Evolutionary conservation across 2,797 vertebrate species (phyloP), one percentile per base, ranked within the genome.

Genomic region (Labroides dimidiatus): DNA sequence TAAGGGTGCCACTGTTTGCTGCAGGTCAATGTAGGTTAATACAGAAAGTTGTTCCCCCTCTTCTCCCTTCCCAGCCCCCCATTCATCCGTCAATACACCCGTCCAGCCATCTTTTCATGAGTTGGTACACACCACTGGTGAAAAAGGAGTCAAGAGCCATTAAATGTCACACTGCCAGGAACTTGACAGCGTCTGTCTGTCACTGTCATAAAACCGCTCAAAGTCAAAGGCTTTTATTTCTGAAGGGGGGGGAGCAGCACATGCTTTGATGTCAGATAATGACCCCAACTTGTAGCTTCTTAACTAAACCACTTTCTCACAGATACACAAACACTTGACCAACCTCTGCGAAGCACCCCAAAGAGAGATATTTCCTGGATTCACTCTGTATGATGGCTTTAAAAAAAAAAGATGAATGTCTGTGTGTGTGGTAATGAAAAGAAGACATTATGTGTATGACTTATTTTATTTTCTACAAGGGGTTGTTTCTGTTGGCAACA

Each of bases 201-300:
- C 64, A 86, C 80, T 77, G 50, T 82, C 69, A 64, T 91, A 90
- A 93, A 93, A 83, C 65, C 59, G 52, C 71, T 81, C 57, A 61
- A 86, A 86, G 64, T 82, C 54, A 67, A 37, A 53, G 24, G 27
- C 20, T 20, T 43, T 57, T 56, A 54, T 2, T 39, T 27, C 27
- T 27, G 27, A 27, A 6, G 27, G 27, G 75, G 41, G 55, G 62
- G 23, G 56, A 66, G 2, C n/a, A n/a, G n/a, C n/a, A 23, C 39
- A 4, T 47, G 21, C 87, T 93, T 92, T 93, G 89, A 94, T 89
- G 87, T 80, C 72, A 75, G 89, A 90, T 88, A 87, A 86, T 92
- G 89, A 92, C 89, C 91, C 78, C 67, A 90, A 90, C 88, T 88
- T 92, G 89, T 85, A 84, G 50, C 72, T 79, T 78, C 84, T 68